Conservation (phyloP, 1,140 invertebrate species). For the Magallana ariakensis region DNA sequence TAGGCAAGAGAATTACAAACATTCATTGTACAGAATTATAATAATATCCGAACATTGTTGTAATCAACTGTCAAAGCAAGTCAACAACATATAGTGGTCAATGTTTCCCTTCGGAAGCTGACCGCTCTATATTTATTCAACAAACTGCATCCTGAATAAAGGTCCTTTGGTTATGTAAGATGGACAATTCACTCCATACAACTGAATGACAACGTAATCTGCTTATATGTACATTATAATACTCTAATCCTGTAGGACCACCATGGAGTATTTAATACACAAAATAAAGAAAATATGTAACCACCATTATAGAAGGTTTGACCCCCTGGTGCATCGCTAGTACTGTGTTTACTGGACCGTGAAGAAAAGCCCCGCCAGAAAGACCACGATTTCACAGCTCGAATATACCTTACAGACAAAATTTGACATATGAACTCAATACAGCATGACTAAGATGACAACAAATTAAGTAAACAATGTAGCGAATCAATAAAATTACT, state of each 20-base stretch:
- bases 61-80: too few species aligned
- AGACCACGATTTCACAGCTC: slow-evolving; percentile 13
- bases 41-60: too few species aligned
- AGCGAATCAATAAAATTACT: background rate
- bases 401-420: background rate
- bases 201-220: background rate
- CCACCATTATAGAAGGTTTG: background rate
- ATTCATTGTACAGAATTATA: background rate
- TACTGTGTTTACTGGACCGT: background rate
- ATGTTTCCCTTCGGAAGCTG: background rate
- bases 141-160: background rate
- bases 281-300: slow-evolving; percentile 36
- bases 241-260: slow-evolving; percentile 5
- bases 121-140: background rate
- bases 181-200: background rate
- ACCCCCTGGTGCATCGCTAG: background rate
- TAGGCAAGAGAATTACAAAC: background rate
- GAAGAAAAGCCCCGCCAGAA: background rate
- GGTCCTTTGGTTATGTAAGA: background rate
- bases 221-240: background rate
- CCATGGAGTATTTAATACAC: slow-evolving; percentile 3
- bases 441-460: background rate
- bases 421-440: slow-evolving; percentile 8
- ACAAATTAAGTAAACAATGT: slow-evolving; percentile 31
- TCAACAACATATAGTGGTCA: too few species aligned